A percentile compares a stretch with the other conserved stretches of the same genome.
phyloP scores from a whole-genome alignment of 2,888 invertebrate species.

The Melinopterus prodromus region DNA sequence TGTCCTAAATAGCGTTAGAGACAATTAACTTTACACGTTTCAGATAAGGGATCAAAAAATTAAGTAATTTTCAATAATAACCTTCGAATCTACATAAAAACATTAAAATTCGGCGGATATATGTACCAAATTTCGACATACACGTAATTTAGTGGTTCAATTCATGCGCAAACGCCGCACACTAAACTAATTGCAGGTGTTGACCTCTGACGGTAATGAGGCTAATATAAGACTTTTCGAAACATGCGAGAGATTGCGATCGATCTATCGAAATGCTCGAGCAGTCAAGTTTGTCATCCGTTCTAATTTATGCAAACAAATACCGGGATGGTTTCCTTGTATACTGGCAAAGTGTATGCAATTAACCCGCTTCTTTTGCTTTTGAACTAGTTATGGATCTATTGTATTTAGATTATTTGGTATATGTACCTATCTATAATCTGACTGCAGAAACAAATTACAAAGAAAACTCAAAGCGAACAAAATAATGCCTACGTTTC shows the following conservation, averaged over 20 bases:
- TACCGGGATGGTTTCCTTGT: background rate
- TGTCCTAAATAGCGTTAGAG: background rate
- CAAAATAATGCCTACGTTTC: background rate
- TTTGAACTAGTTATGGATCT: background rate
- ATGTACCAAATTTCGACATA: too few species aligned
- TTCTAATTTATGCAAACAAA: background rate
- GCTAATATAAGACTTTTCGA: background rate
- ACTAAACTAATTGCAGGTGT: background rate
- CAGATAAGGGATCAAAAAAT: background rate
- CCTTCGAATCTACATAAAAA: background rate
- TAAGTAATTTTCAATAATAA: background rate
- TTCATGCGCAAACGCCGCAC: background rate
- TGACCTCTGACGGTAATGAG: background rate
- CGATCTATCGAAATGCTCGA: background rate
- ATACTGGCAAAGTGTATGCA: background rate
- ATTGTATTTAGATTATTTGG: background rate
- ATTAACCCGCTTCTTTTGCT: background rate
- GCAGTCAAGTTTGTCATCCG: conserved; percentile 4
- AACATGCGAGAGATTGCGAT: background rate
- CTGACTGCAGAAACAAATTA: background rate
- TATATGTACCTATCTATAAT: background rate
- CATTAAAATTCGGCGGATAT: too few species aligned
- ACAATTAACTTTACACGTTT: background rate
- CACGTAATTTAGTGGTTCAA: too few species aligned
- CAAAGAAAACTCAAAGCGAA: too few species aligned